These are phyloP conservation scores for Sitodiplosis mosellana DNA, from an alignment of 1,140 invertebrate genomes.

Conservation along the genomic window DNA sequence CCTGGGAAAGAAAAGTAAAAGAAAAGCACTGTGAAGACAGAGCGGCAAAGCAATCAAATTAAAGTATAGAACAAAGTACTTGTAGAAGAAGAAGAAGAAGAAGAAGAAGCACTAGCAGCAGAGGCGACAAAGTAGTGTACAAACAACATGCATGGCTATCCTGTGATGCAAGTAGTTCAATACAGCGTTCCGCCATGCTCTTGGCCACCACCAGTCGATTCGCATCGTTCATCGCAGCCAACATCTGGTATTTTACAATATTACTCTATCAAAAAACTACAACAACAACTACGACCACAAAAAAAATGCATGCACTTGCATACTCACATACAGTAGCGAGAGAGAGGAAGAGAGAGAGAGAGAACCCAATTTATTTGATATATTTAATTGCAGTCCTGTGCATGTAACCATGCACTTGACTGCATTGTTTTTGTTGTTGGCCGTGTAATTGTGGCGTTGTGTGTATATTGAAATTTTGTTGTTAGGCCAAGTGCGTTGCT, in stretches of 20 bases:
- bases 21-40: not conserved
- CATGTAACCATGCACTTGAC: too few relatives aligned
- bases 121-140: not conserved
- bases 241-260: slow-evolving; percentile 5
- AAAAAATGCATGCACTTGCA: not conserved
- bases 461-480: too few relatives aligned
- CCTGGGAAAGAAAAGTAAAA: not conserved
- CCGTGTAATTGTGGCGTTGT: too few relatives aligned
- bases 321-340: not conserved
- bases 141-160: slow-evolving; percentile 32
- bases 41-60: not conserved
- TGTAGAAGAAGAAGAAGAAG: not conserved
- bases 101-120: not conserved
- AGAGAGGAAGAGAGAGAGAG: not conserved
- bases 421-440: too few relatives aligned
- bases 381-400: too few relatives aligned
- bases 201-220: slow-evolving; percentile 23
- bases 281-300: not conserved
- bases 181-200: slow-evolving; percentile 30
- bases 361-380: too few relatives aligned
- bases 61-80: not conserved
- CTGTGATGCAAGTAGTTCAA: slow-evolving; percentile 37
- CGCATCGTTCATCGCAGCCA: slow-evolving; percentile 5
- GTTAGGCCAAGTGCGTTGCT: too few relatives aligned
- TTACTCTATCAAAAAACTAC: not conserved